These are phyloP conservation scores for Megalops cyprinoides DNA, from an alignment of 2,797 vertebrate genomes.

Conservation along the genomic window DNA sequence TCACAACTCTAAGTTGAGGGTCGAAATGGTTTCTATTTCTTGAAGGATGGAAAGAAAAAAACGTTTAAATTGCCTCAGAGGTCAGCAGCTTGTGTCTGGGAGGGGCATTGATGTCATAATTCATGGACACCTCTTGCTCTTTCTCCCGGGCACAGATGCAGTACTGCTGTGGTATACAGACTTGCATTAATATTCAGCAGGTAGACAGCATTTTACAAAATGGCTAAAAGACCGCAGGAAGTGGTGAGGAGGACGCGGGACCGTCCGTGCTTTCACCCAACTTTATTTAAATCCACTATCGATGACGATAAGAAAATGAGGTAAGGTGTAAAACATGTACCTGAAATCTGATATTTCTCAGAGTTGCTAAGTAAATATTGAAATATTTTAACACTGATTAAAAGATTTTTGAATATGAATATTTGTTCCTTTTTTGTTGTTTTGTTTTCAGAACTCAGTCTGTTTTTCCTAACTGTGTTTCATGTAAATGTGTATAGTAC, in stretches of 20 bases:
- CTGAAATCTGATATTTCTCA: constrained; percentile 35
- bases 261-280: constrained; percentile 27
- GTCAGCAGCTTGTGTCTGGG: not conserved
- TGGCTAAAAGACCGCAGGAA: constrained; percentile 24
- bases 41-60: not conserved
- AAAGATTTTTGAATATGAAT: constrained; percentile 39
- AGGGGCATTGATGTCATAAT: constrained; percentile 14
- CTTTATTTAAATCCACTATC: constrained; percentile 35
- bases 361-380: constrained; percentile 45
- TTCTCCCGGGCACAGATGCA: constrained; percentile 28
- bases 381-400: constrained; percentile 45
- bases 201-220: constrained; percentile 10
- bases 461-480: constrained; percentile 9
- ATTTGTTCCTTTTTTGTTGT: constrained; percentile 33
- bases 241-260: constrained; percentile 32
- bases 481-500: constrained; percentile 69
- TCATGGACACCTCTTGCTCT: not conserved
- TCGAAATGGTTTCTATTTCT: constrained; percentile 21
- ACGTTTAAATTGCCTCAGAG: not conserved
- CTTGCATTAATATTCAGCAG: constrained; percentile 27
- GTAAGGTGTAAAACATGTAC: constrained; percentile 31
- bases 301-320: constrained; percentile 28
- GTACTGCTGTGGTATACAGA: constrained; percentile 30
- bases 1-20: constrained; percentile 27
- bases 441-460: constrained; percentile 39